Evolutionary conservation across 92 coral and sea anemone species (phyloP).

Genomic region (Parazoanthus darwini): DNA sequence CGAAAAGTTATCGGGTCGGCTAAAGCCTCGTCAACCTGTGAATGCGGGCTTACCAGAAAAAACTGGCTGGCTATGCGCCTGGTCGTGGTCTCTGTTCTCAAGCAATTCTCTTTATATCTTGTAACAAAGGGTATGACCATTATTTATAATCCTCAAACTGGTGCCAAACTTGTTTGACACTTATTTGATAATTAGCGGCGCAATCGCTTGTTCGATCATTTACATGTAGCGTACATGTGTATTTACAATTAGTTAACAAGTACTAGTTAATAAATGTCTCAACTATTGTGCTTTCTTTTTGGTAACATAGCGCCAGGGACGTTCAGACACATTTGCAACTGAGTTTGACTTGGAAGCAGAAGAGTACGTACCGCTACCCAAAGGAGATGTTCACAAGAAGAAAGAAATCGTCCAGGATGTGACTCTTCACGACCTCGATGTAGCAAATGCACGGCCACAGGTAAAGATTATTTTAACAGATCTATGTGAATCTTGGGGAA

Average conservation of each 20-base stretch:
- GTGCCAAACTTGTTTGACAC: no score
- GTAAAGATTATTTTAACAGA: conserved; percentile 27
- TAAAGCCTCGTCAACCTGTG: no score
- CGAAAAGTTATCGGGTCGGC: no score
- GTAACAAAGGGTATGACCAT: no score
- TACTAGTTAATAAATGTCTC: neutral
- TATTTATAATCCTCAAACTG: no score
- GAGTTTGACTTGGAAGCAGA: conserved; percentile 99
- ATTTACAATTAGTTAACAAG: neutral
- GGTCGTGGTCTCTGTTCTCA: no score
- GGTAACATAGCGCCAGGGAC: conserved; percentile 91
- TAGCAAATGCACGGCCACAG: conserved; percentile 99
- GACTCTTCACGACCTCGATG: conserved; percentile 95
- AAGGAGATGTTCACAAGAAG: conserved; percentile 99
- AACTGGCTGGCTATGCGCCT: no score
- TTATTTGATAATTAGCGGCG: no score
- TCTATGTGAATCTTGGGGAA: neutral
- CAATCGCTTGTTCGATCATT: no score
- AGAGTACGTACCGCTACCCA: conserved; percentile 97
- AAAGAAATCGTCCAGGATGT: conserved; percentile 98
- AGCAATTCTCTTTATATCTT: no score
- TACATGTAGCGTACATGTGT: neutral
- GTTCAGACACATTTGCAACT: conserved; percentile 99
- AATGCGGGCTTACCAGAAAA: no score
- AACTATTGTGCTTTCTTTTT: neutral